Evolutionary conservation across 2,888 invertebrate genomes (phyloP).

Genomic region (Argynnis bischoffii): DNA sequence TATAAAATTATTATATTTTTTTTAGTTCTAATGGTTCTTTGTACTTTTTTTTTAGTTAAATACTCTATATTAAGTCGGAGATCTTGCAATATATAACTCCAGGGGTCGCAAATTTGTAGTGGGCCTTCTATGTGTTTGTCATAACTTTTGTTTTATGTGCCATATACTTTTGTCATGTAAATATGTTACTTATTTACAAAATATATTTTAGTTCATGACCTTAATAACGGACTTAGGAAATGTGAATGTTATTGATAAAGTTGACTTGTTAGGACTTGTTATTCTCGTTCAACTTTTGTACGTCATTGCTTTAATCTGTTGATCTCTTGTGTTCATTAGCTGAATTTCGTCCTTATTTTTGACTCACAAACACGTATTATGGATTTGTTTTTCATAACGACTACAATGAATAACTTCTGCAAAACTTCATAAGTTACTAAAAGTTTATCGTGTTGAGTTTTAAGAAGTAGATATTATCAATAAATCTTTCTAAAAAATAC

Average conservation of each 20-base stretch:
- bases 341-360: background rate
- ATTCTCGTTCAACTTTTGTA: conserved; percentile 24
- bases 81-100: background rate
- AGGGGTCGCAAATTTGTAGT: too few relatives aligned
- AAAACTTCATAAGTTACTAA: background rate
- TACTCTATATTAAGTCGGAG: background rate
- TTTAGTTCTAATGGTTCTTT: too few relatives aligned
- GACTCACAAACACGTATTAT: background rate
- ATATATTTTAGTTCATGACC: background rate
- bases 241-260: conserved; percentile 25
- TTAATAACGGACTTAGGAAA: conserved; percentile 8
- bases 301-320: conserved; percentile 16
- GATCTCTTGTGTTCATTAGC: background rate
- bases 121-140: too few relatives aligned
- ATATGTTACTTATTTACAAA: background rate
- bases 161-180: background rate
- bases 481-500: too few relatives aligned
- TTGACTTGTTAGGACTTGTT: conserved; percentile 24
- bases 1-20: too few relatives aligned
- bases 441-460: background rate
- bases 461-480: too few relatives aligned
- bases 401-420: background rate
- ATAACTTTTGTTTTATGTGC: too few relatives aligned
- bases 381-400: background rate
- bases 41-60: background rate